phyloP scores from a whole-genome alignment of 2,113 vertebrate species.

The Strix uralensis region DNA sequence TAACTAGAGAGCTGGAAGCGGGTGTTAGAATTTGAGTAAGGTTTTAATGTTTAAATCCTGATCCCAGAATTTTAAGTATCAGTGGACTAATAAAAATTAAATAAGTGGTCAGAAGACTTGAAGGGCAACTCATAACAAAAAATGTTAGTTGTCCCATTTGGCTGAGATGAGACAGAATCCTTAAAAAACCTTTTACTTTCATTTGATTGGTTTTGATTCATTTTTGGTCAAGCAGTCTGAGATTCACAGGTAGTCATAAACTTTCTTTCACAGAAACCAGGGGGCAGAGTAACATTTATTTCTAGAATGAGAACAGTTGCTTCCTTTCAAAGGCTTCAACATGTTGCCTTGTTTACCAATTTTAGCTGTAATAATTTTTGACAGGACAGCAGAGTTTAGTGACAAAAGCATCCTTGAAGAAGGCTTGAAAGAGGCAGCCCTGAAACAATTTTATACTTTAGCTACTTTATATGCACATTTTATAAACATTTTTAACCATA shows the following conservation, averaged over 20 bases:
- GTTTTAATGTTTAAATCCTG: not conserved
- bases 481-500: not conserved
- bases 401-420: not conserved
- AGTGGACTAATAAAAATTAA: not conserved
- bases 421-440: not conserved
- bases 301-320: not conserved
- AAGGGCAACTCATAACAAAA: not conserved
- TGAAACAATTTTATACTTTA: not conserved
- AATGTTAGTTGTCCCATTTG: not conserved
- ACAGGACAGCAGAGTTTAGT: not conserved
- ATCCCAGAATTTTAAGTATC: not conserved
- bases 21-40: not conserved
- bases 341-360: not conserved
- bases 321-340: not conserved
- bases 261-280: not conserved
- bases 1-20: not conserved
- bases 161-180: not conserved
- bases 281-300: not conserved
- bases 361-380: not conserved
- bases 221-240: not conserved
- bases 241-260: not conserved
- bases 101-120: not conserved
- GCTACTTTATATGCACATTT: not conserved
- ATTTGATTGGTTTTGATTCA: not conserved
- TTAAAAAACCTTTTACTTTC: not conserved